Evolutionary conservation across 2,113 vertebrate genomes (phyloP).

Genomic region (Mesembrinibis cayennensis): DNA sequence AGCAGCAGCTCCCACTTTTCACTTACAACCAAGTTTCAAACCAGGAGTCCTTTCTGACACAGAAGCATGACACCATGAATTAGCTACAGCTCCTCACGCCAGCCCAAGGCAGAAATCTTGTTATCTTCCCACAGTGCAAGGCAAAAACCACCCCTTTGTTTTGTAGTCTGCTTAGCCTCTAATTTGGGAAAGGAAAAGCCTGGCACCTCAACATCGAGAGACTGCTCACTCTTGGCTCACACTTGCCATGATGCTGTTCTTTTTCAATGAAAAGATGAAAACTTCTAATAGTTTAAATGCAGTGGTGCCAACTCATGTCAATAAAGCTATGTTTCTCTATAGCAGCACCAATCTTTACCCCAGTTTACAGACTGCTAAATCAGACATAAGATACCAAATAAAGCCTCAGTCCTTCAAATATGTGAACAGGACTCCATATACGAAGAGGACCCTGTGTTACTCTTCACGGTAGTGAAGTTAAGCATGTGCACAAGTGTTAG

Average conservation of each 20-base stretch:
- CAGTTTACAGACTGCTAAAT: not conserved
- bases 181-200: not conserved
- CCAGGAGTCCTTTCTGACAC: not conserved
- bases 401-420: not conserved
- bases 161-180: not conserved
- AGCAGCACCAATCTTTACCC: not conserved
- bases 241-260: rapidly evolving
- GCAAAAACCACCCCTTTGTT: not conserved
- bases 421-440: not conserved
- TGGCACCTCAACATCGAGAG: not conserved
- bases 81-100: not conserved
- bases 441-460: not conserved
- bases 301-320: not conserved
- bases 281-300: not conserved
- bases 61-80: not conserved
- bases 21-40: not conserved
- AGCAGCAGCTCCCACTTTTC: not conserved
- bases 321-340: not conserved
- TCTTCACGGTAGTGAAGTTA: not conserved
- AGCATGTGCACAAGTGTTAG: not conserved
- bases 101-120: not conserved
- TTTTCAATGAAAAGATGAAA: not conserved
- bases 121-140: not conserved
- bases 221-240: rapidly evolving
- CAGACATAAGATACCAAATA: not conserved